Percentiles rank a stretch among this genome's conserved stretches.
Evolutionary conservation across 2,888 invertebrate species (phyloP).

Genomic region (Drosophila nr. medialis): DNA sequence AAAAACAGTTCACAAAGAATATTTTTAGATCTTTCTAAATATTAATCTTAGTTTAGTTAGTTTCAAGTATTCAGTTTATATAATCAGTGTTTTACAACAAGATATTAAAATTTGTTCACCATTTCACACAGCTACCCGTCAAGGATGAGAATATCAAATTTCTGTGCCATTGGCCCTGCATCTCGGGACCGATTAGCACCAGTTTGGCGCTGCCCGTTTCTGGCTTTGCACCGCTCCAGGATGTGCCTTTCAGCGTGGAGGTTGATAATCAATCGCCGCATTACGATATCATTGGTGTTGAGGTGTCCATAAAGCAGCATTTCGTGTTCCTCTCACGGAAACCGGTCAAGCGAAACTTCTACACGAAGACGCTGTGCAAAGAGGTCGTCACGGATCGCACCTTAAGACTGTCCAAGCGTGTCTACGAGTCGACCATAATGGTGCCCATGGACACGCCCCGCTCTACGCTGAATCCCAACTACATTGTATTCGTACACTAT

Average conservation of each 20-base stretch:
- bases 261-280: slow-evolving; percentile 87
- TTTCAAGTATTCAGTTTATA: background rate
- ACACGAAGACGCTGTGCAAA: slow-evolving; percentile 75
- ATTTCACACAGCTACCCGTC: slow-evolving; percentile 65
- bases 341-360: slow-evolving; percentile 80
- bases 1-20: background rate
- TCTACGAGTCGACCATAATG: slow-evolving; percentile 86
- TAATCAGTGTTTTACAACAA: background rate
- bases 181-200: slow-evolving; percentile 78
- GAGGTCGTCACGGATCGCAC: slow-evolving; percentile 74
- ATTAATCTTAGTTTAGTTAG: background rate
- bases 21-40: background rate
- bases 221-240: slow-evolving; percentile 90
- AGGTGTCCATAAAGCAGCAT: slow-evolving; percentile 79
- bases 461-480: slow-evolving; percentile 86
- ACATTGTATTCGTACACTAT: slow-evolving; percentile 81
- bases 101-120: background rate
- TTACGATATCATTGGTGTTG: slow-evolving; percentile 77
- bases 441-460: slow-evolving; percentile 89
- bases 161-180: slow-evolving; percentile 82
- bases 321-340: slow-evolving; percentile 81
- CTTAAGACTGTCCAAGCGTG: slow-evolving; percentile 73
- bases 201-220: slow-evolving; percentile 86
- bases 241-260: slow-evolving; percentile 88
- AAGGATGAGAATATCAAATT: slow-evolving; percentile 81